Evolutionary conservation across 2,113 vertebrate species (phyloP), one percentile per base, ranked within the genome.

Genomic region (Xyliphius kryptos): DNA sequence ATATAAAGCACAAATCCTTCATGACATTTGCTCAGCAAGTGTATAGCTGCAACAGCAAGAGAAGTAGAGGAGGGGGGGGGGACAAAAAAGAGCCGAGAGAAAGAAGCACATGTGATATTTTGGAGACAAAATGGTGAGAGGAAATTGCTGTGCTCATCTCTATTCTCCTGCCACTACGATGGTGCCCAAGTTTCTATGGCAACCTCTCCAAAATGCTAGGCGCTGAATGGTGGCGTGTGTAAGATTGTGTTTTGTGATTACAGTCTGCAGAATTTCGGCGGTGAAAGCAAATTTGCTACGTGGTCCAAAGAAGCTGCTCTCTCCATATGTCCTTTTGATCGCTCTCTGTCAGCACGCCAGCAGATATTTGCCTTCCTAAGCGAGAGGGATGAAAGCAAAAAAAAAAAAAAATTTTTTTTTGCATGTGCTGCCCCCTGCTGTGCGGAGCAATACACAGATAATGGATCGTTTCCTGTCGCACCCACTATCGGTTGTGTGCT

Each of bases 171-270:
- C 77, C 75, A 80, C 80, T 86, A 82, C 83, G 78, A 86, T 75
- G 75, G 79, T 76, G 76, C 81, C 46, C 5, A 53, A 82, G 85
- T 88, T 87, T 81, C 86, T 86, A 88, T 86, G 85, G 86, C 81
- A 86, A 88, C 86, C 83, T 75, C 82, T 87, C 61, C 82, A 81
- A 82, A 86, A 85, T 80, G 76, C 79, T 81, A 84, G 77, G 82
- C 80, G 64, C 75, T 85, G 84, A 86, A 85, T 86, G 76, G 82
- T 77, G 78, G 41, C 75, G 77, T 81, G 82, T 81, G 81, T 74
- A 79, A 83, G 85, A 86, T 14, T 82, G 79, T 69, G 77, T 75
- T 68, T 83, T 60, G 72, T 88, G 86, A 86, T 88, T 86, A 81
- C 80, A 70, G 76, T 72, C 76, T 71, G 79, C 76, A 76, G 56